A percentile compares a stretch with the other conserved stretches of the same genome.
Evolutionary conservation across 2,113 vertebrate genomes (phyloP).

Genomic region (Parotia lawesii): DNA sequence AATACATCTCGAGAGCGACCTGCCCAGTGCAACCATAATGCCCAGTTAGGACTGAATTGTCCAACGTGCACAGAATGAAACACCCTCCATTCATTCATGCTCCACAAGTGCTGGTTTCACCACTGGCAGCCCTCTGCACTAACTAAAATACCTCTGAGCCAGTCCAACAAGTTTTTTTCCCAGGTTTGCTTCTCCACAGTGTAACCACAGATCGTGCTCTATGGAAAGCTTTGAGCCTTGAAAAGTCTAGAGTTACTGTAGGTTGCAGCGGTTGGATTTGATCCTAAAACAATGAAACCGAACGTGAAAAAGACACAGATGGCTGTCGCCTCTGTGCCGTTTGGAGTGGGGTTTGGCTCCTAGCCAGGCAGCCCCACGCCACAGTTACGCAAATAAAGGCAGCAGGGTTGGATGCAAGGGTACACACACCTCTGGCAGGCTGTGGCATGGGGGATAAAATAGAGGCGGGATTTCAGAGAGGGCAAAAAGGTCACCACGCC

Average conservation of each 20-base stretch:
- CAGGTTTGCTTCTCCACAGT: conserved; percentile 24
- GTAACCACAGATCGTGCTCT: neutral
- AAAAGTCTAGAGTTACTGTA: conserved; percentile 49
- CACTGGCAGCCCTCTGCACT: conserved; percentile 33
- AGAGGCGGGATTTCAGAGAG: neutral
- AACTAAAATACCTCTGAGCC: conserved; percentile 27
- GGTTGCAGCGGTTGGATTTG: conserved; percentile 38
- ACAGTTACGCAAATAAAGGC: conserved; percentile 20
- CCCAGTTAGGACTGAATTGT: neutral
- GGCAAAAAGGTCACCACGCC: neutral
- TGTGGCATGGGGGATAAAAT: neutral
- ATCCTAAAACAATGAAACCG: conserved; percentile 56
- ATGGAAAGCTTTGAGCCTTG: conserved; percentile 14
- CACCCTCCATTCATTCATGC: conserved; percentile 12
- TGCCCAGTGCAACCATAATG: neutral
- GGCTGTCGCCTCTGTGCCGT: conserved; percentile 37
- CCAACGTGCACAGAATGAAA: neutral
- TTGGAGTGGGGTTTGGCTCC: conserved; percentile 3
- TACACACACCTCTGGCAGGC: neutral
- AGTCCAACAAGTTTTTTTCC: conserved; percentile 31
- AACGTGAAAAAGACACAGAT: conserved; percentile 53
- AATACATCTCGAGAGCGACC: neutral
- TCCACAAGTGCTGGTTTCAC: conserved; percentile 9
- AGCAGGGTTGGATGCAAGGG: neutral
- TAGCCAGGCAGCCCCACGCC: conserved; percentile 31